Evolutionary conservation across 1,140 invertebrate genomes (phyloP).

Genomic region (Dinoponera quadriceps): DNA sequence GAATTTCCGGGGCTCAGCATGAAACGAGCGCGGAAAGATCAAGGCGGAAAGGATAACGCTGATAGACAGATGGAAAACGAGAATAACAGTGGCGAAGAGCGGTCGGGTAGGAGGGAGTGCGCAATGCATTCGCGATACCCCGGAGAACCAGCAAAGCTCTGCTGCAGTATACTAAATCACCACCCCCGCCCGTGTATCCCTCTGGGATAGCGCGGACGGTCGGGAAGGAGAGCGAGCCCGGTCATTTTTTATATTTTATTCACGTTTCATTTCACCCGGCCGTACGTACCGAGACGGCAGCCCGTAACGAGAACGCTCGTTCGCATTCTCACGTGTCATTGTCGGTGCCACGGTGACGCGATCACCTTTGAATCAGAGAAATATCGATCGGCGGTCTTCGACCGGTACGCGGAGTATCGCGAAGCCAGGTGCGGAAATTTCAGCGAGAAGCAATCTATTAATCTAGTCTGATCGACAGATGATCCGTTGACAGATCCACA

Average conservation of each 20-base stretch:
- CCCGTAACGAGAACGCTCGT: conserved; percentile 26
- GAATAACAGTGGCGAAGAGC: background rate
- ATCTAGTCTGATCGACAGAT: too few species aligned
- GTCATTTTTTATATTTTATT: conserved; percentile 82
- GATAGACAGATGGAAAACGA: conserved; percentile 52
- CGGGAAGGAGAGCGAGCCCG: conserved; percentile 18
- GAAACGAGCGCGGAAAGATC: conserved; percentile 15
- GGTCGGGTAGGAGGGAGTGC: conserved; percentile 23
- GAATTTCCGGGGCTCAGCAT: background rate
- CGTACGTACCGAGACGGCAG: conserved; percentile 6
- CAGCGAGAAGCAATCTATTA: too few species aligned
- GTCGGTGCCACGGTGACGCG: background rate
- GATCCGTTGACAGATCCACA: too few species aligned
- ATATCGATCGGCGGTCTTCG: background rate
- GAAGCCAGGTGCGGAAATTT: too few species aligned
- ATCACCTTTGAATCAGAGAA: background rate
- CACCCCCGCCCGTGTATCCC: conserved; percentile 49
- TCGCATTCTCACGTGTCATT: background rate
- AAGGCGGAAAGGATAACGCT: conserved; percentile 14
- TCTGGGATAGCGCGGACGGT: conserved; percentile 17
- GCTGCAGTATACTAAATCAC: conserved; percentile 77
- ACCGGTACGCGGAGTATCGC: too few species aligned
- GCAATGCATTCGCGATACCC: conserved; percentile 68
- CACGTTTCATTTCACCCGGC: conserved; percentile 75
- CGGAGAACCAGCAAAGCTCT: conserved; percentile 65